Evolutionary conservation across 2,113 vertebrate genomes (phyloP).

Genomic region (pig (Sus scrofa)): T2T-Sscrofa CM000822.6:71458001-71458500

Average conservation of each 20-base stretch:
- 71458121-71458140: neutral
- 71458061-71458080: neutral
- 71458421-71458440: slow-evolving; percentile 78
- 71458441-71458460: slow-evolving; percentile 53
- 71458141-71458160: slow-evolving; percentile 11
- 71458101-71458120: neutral
- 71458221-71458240: slow-evolving; percentile 59
- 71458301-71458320: slow-evolving; percentile 69
- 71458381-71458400: slow-evolving; percentile 68
- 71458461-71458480: slow-evolving; percentile 49
- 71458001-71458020: slow-evolving; percentile 75
- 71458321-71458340: slow-evolving; percentile 66
- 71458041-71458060: neutral
- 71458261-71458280: slow-evolving; percentile 60
- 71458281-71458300: slow-evolving; percentile 72
- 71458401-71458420: slow-evolving; percentile 67
- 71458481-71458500: slow-evolving; percentile 79
- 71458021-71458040: slow-evolving; percentile 17
- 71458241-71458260: neutral
- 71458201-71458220: slow-evolving; percentile 71
- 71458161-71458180: slow-evolving; percentile 59
- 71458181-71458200: slow-evolving; percentile 48
- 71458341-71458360: slow-evolving; percentile 60
- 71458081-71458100: neutral
- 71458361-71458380: slow-evolving; percentile 60